Conservation (phyloP, 1,140 invertebrate genomes). For the Gerris buenoi region DNA sequence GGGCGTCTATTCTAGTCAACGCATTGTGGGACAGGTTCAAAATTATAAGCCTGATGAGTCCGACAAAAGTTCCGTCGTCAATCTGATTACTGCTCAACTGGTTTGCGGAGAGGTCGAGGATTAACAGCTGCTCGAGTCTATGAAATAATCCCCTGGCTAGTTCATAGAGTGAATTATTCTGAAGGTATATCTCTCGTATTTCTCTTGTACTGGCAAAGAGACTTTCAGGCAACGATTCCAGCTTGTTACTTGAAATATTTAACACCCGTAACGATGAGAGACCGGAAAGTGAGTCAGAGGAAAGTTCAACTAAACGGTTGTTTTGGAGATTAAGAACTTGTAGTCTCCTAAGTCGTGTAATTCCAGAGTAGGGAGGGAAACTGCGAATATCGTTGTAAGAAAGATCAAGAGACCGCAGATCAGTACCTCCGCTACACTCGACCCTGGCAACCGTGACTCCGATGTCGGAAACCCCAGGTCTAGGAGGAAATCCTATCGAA, state of each 20-base stretch:
- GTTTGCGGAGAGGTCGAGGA: constrained; percentile 76
- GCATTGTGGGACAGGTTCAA: constrained; percentile 73
- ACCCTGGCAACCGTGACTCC: constrained; percentile 23
- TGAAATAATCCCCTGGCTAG: constrained; percentile 67
- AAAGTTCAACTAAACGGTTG: constrained; percentile 67
- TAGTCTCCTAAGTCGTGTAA: constrained; percentile 52
- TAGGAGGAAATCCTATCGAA: constrained; percentile 48
- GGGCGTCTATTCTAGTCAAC: constrained; percentile 60
- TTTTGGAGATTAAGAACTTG: constrained; percentile 62
- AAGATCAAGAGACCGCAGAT: constrained; percentile 55
- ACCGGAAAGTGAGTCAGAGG: constrained; percentile 55
- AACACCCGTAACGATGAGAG: constrained; percentile 57
- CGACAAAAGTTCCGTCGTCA: constrained; percentile 65
- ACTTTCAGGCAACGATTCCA: constrained; percentile 57
- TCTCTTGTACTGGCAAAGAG: constrained; percentile 60
- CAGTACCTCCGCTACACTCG: constrained; percentile 34
- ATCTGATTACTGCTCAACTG: constrained; percentile 65
- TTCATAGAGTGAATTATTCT: constrained; percentile 63
- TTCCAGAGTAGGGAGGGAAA: constrained; percentile 51
- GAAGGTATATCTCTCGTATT: constrained; percentile 65
- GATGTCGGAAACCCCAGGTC: constrained; percentile 34
- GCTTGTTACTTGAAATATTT: constrained; percentile 67
- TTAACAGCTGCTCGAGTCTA: constrained; percentile 61
- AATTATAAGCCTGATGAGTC: constrained; percentile 65
- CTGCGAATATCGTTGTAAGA: constrained; percentile 59